Evolutionary conservation across 2,113 vertebrate genomes (phyloP), one percentile per base, ranked within the genome.

Genomic region (Cinclus cinclus): DNA sequence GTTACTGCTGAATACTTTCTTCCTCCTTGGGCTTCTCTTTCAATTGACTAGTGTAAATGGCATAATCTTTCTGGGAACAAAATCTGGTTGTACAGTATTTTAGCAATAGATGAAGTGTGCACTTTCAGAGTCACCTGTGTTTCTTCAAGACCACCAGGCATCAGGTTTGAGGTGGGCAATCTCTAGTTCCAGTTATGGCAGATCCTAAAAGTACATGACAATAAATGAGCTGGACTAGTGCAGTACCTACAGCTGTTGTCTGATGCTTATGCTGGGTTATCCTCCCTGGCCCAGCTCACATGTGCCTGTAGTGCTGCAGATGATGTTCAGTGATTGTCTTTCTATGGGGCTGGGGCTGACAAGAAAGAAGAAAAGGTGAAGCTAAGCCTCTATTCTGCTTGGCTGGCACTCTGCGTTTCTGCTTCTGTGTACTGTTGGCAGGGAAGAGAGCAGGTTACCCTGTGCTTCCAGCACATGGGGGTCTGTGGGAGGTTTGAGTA

Each of bases 181-280:
- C 42, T 82, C 52, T 64, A 74, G 39, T 52, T 23, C 25, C 27
- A 37, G n/a, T 76, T 62, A 13, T 0, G 10, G 35, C 25, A 82
- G 71, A 75, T 83, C 22, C 12, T 46, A 2, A 13, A 69, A 58
- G 41, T 23, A 39, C 20, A 8, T 0, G 0, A 5, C 8, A 13
- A 4, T 59, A 31, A 46, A 50, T 62, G 52, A 31, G 5, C 28
- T 62, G 47, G 49, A 33, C 27, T 33, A 11, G 21, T 4, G 15
- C 35, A 77, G 15, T 4, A 3, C 37, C n/a, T 33, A 0, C 39
- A 35, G 30, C 41, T 25, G 0, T 71, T 2, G 27, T 53, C 25
- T 62, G 55, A 10, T 39, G 37, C 14, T 62, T 77, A 9, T 35
- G 4, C 12, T 62, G 59, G 23, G 12, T 60, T 56, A 5, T 37